Base-by-base conservation (phyloP, 2,797 vertebrate species). In the Lagocephalus sceleratus region DNA sequence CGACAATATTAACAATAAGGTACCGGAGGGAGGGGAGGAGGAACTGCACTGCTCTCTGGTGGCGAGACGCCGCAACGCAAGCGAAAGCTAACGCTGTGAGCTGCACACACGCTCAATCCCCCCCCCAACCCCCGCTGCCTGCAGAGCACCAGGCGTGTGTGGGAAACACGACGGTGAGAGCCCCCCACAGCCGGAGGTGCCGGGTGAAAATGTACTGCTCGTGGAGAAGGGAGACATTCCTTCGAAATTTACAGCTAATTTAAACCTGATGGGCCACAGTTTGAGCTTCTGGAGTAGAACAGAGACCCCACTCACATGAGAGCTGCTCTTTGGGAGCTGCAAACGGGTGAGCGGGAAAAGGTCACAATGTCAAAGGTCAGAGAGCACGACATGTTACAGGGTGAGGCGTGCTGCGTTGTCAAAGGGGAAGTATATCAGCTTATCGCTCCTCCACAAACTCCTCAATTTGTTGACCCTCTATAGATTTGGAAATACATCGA, bases 201-300 rank as follows among this genome's bases (percentile, higher is more conserved):
- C 16, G 77, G 58, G 73, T 78, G 75, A 87, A 86, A 82, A 76
- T 82, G 67, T 65, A 66, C 43, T 48, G 68, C 68, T 83, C 76
- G 69, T 71, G 60, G 61, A 81, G 78, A 56, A 2, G 45, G 46
- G 63, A 85, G 59, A 73, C 82, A 86, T 86, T 85, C 83, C 75
- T 85, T 8, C 52, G 63, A 84, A 74, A 85, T 76, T 71, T 78
- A 82, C 66, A 76, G 79, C 84, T 86, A 88, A 90, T 88, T 86
- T 86, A 82, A 89, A 87, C 73, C 85, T 68, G 85, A 87, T 81
- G 84, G 76, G 66, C 68, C 74, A 60, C 81, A 81, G 79, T 84
- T 61, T 73, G 78, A 81, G 75, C 78, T 76, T 35, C 66, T 49
- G 66, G 65, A 56, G 56, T 29, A 59, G 72, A 74, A 46, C 71